These are phyloP conservation scores for Temnothorax nylanderi DNA, from an alignment of 1,140 invertebrate genomes.

Conservation along the genomic window DNA sequence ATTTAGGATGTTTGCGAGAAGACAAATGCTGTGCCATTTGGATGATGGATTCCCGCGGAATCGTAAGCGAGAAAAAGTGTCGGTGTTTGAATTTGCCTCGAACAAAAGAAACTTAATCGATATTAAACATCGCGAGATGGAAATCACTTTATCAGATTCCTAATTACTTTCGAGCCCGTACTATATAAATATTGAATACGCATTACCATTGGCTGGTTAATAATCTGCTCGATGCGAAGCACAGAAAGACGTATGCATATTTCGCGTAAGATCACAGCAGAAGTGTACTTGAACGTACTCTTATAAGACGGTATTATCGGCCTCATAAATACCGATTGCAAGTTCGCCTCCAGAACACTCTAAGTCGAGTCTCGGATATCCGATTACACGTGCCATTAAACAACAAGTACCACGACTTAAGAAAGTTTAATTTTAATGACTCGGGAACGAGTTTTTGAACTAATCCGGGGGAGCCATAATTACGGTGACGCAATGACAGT, in stretches of 20 bases:
- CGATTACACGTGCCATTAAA: slow-evolving; percentile 68
- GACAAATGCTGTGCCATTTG: background rate
- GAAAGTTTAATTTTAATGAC: slow-evolving; percentile 60
- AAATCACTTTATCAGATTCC: background rate
- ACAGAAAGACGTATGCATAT: background rate
- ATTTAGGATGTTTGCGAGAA: slow-evolving; percentile 2
- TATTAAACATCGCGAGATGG: background rate
- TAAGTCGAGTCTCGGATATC: slow-evolving; percentile 18
- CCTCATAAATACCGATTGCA: slow-evolving; percentile 39
- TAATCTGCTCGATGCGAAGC: background rate
- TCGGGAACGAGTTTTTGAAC: slow-evolving; percentile 51
- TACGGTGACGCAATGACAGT: slow-evolving; percentile 26
- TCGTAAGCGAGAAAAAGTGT: background rate
- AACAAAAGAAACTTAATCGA: slow-evolving; percentile 8
- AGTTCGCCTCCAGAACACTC: background rate
- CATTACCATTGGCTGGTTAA: background rate
- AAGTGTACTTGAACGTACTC: background rate
- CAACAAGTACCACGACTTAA: slow-evolving; percentile 52
- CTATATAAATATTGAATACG: slow-evolving; percentile 15
- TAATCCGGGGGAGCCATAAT: slow-evolving; percentile 54
- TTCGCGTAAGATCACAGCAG: background rate
- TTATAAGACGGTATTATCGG: slow-evolving; percentile 4
- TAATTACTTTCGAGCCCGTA: slow-evolving; percentile 11
- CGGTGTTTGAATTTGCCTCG: background rate
- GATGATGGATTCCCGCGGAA: background rate